Base-by-base conservation (phyloP, 1,140 invertebrate genomes). In the Dendroctonus ponderosae region DNA sequence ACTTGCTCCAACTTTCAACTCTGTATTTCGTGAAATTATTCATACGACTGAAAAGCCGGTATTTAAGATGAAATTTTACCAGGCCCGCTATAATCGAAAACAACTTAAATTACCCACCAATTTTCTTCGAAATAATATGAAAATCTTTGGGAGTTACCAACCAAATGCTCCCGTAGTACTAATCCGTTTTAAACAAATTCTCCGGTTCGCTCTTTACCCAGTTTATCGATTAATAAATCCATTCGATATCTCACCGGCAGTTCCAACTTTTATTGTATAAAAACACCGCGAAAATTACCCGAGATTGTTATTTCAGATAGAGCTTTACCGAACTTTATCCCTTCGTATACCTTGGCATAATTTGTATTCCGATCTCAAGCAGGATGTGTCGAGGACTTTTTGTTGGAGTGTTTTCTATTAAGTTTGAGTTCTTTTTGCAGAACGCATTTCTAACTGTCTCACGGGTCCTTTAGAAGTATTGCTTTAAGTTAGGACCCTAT, bases 231-330 rank as follows among this genome's bases (percentile, higher is more conserved):
- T 26, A 26, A 26, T 3, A 26, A 26, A 26, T 46, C 9, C 12
- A 46, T 12, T 12, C 12, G 49, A 48, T 15, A 11, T 44, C 40
- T 49, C 14, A 60, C 11, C 58, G 40, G 37, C 44, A 48, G 37
- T 60, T 56, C 5, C 44, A 54, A 54, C 14, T 9, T 54, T 46
- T 41, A 56, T 56, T 54, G n/a, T 54, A 26, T 41, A 54, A 63
- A 63, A 51, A 53, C 42, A 63, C 61, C 61, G 50, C 43, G 61
- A 63, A 54, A 63, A 63, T 63, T 63, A 63, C 61, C 61, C 11
- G 39, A 63, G 61, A 63, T 63, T 63, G 43, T 53, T 63, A 63
- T 63, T 63, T 63, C 52, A 63, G 61, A 63, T 63, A 63, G 54
- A 56, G 41, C 61, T 63, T 38, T 54, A 12, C 61, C 40, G 50